Percentiles rank a stretch among this genome's conserved stretches.
phyloP scores from a whole-genome alignment of 2,113 vertebrate genomes.

The Platysternon megacephalum region DNA sequence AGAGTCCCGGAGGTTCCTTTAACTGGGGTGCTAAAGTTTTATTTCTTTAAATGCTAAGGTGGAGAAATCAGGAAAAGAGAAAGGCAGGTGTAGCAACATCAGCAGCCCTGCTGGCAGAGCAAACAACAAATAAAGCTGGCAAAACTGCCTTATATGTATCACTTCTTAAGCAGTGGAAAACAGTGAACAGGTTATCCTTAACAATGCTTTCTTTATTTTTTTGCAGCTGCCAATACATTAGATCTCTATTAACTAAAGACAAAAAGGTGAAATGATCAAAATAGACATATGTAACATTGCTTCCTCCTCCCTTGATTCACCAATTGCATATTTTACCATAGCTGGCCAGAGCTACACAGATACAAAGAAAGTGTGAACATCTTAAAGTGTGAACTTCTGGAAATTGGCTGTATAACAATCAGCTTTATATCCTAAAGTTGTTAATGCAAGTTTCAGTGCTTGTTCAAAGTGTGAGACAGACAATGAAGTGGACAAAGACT shows the following conservation, averaged over 20 bases:
- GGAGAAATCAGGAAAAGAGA: neutral
- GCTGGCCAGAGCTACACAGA: conserved; percentile 13
- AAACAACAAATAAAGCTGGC: neutral
- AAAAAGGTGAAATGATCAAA: neutral
- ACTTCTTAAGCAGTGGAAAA: neutral
- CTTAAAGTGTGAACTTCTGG: conserved; percentile 6
- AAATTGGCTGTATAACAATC: neutral
- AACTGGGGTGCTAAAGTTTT: neutral
- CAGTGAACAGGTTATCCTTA: neutral
- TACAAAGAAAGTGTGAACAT: conserved; percentile 36
- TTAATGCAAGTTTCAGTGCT: neutral
- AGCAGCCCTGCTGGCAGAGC: neutral
- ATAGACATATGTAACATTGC: neutral
- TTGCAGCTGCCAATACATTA: neutral
- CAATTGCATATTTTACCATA: neutral
- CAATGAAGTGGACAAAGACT: conserved; percentile 22
- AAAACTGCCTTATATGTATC: neutral
- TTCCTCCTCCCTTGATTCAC: neutral
- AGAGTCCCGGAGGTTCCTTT: neutral
- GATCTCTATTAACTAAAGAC: neutral
- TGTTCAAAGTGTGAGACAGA: conserved; percentile 3
- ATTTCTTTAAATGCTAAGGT: neutral
- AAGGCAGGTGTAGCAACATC: neutral
- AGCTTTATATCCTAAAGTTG: conserved; percentile 11
- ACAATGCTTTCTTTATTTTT: rapidly evolving